A percentile compares a stretch with the other conserved stretches of the same genome.
Evolutionary conservation across 2,888 invertebrate species (phyloP).

Genomic region (Xestia rhomboidea): DNA sequence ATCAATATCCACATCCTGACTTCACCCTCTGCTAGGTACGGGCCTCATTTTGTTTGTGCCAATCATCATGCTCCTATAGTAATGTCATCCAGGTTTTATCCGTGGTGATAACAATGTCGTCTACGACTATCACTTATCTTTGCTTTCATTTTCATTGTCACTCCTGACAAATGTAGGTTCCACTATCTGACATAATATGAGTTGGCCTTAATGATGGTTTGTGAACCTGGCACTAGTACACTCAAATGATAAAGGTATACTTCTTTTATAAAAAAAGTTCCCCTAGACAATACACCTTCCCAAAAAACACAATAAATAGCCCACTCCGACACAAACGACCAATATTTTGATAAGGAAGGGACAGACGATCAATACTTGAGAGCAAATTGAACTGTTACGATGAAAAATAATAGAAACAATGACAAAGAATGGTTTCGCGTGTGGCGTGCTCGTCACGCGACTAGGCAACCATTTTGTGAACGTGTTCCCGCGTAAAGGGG

Average conservation of each 20-base stretch:
- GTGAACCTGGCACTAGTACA: neutral
- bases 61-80: neutral
- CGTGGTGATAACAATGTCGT: neutral
- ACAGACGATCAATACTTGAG: constrained; percentile 62
- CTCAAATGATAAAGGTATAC: constrained; percentile 10
- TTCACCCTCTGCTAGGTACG: neutral
- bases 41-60: neutral
- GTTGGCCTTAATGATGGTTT: neutral
- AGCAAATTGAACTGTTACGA: constrained; percentile 65
- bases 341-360: constrained; percentile 63
- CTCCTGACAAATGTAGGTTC: neutral
- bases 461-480: constrained; percentile 53
- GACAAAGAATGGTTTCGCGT: constrained; percentile 64
- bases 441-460: constrained; percentile 55
- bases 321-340: constrained; percentile 47
- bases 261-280: constrained; percentile 13
- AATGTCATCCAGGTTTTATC: neutral
- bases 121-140: neutral
- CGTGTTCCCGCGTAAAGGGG: constrained; percentile 56
- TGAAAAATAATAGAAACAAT: constrained; percentile 66
- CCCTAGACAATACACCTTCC: constrained; percentile 28
- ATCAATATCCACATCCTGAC: neutral
- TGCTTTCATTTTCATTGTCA: neutral
- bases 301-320: constrained; percentile 34
- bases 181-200: neutral